Conservation (phyloP, 2,113 vertebrate species). For the Plectropomus leopardus region DNA sequence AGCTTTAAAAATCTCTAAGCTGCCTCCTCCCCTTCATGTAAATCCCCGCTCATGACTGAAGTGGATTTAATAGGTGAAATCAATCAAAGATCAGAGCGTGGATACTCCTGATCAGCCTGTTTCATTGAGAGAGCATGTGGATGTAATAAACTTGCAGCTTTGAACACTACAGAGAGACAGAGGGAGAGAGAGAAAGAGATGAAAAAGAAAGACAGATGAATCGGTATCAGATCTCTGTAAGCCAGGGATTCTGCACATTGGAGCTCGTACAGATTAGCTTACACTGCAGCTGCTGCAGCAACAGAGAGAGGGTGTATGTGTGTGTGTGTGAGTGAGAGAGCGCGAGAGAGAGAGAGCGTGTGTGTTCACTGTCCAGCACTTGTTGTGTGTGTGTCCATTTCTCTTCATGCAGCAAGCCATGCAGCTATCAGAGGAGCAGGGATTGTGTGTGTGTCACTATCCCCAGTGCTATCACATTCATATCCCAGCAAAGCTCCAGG, state of each 20-base stretch:
- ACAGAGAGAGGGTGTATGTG: neutral
- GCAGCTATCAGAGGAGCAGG: slow-evolving; percentile 39
- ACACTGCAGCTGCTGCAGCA: slow-evolving; percentile 72
- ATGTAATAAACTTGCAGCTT: slow-evolving; percentile 57
- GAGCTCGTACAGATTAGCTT: slow-evolving; percentile 66
- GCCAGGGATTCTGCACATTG: slow-evolving; percentile 58
- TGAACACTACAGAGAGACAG: slow-evolving; percentile 36
- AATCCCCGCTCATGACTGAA: slow-evolving; percentile 45
- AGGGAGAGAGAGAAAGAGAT: slow-evolving; percentile 47
- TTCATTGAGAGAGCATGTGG: slow-evolving; percentile 37
- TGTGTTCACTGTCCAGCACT: slow-evolving; percentile 16
- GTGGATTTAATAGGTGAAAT: slow-evolving; percentile 68
- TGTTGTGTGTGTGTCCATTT: slow-evolving; percentile 31
- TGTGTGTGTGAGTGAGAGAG: too few species aligned
- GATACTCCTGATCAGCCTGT: slow-evolving; percentile 43
- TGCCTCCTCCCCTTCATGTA: slow-evolving; percentile 37
- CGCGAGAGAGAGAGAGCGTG: neutral
- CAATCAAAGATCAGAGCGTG: slow-evolving; percentile 65
- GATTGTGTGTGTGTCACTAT: slow-evolving; percentile 11
- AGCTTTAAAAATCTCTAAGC: slow-evolving; percentile 44
- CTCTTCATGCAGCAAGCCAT: slow-evolving; percentile 29
- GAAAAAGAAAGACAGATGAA: slow-evolving; percentile 58
- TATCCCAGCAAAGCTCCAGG: slow-evolving; percentile 50
- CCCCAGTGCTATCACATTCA: slow-evolving; percentile 48
- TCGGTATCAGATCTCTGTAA: slow-evolving; percentile 66